phyloP scores from a whole-genome alignment of 2,113 vertebrate genomes.

The Macroglossus sobrinus region DNA sequence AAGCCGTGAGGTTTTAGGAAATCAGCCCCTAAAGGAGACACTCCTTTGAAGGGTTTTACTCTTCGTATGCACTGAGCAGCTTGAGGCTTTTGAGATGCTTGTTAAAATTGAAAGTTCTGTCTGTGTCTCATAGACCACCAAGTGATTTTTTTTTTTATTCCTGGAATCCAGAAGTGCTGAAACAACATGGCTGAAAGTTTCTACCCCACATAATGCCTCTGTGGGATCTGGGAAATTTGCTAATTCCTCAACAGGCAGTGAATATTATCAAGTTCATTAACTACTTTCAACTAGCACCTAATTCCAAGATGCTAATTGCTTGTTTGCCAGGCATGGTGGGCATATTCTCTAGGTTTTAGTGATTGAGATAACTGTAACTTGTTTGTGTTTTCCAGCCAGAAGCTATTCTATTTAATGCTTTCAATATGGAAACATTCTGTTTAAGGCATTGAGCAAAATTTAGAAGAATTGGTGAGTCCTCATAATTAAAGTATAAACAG shows the following conservation, averaged over 20 bases:
- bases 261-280: not conserved
- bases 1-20: not conserved
- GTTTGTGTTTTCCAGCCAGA: conserved; percentile 50
- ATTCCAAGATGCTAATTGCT: conserved; percentile 24
- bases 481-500: conserved; percentile 54
- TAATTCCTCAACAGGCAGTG: not conserved
- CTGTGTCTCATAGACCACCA: not conserved
- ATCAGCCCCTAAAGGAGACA: not conserved
- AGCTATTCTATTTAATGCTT: conserved; percentile 46
- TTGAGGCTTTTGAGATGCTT: not conserved
- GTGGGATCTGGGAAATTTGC: not conserved
- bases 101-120: not conserved
- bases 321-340: not conserved
- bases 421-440: conserved; percentile 60
- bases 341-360: conserved; percentile 27
- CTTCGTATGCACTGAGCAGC: not conserved
- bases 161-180: not conserved
- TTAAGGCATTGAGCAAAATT: conserved; percentile 33
- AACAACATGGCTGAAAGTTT: not conserved
- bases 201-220: not conserved
- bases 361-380: conserved; percentile 35
- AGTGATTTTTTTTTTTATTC: not conserved
- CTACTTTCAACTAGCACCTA: not conserved
- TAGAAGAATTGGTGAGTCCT: conserved; percentile 31
- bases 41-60: not conserved